phyloP scores from a whole-genome alignment of 2,888 invertebrate species.

The Schrankia costaestrigalis region DNA sequence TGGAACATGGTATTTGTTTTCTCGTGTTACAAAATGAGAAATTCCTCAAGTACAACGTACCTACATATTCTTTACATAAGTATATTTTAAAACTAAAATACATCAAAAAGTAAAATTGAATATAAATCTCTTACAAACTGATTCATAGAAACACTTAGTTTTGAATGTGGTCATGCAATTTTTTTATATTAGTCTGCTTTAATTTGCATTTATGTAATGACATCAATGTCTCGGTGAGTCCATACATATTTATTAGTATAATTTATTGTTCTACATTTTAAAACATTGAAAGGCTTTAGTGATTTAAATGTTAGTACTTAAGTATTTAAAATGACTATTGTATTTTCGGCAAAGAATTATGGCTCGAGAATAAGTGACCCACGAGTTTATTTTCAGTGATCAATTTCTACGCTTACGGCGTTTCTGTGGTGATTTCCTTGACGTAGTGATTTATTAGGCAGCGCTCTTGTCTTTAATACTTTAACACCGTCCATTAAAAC shows the following conservation, averaged over 20 bases:
- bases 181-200: conserved; percentile 40
- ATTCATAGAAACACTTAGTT: conserved; percentile 35
- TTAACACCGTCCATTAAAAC: conserved; percentile 26
- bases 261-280: conserved; percentile 64
- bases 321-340: conserved; percentile 60
- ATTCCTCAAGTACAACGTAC: too few species aligned
- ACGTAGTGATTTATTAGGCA: conserved; percentile 41
- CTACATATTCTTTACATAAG: too few species aligned
- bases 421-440: conserved; percentile 43
- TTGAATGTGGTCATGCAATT: conserved; percentile 44
- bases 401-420: conserved; percentile 51
- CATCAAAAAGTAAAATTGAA: too few species aligned
- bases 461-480: conserved; percentile 27
- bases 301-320: conserved; percentile 60
- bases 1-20: conserved; percentile 34
- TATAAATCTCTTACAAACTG: conserved; percentile 23
- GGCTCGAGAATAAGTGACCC: conserved; percentile 47
- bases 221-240: conserved; percentile 53
- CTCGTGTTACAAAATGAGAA: conserved; percentile 35
- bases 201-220: conserved; percentile 64
- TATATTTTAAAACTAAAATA: too few species aligned
- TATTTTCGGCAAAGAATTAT: conserved; percentile 59
- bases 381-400: conserved; percentile 52
- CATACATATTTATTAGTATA: conserved; percentile 70
- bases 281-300: conserved; percentile 56